Evolutionary conservation across 2,797 vertebrate species (phyloP).

Genomic region (Alcedo atthis): DNA sequence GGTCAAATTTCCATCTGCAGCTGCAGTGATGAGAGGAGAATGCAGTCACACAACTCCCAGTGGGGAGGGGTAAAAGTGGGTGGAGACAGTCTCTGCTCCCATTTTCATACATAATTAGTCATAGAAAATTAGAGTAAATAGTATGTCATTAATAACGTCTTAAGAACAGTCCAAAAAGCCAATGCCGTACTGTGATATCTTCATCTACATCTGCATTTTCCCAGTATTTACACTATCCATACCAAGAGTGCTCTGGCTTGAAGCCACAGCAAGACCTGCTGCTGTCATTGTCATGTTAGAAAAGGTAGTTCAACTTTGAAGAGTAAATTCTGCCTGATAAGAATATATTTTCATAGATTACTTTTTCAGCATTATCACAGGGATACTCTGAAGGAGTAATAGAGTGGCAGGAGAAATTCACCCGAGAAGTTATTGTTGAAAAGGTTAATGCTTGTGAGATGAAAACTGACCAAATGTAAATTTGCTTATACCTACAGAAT

Average conservation of each 20-base stretch:
- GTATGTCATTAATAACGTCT: not conserved
- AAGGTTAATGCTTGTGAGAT: not conserved
- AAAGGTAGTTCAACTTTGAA: not conserved
- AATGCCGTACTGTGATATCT: not conserved
- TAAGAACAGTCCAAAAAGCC: not conserved
- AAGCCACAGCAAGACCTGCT: not conserved
- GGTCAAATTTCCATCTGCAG: not conserved
- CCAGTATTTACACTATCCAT: not conserved
- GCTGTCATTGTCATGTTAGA: not conserved
- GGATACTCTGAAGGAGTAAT: not conserved
- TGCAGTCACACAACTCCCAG: not conserved
- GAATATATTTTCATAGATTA: not conserved
- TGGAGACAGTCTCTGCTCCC: not conserved
- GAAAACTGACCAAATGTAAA: not conserved
- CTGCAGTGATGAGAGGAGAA: not conserved
- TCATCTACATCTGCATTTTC: not conserved
- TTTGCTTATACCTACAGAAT: not conserved
- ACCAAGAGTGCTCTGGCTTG: not conserved
- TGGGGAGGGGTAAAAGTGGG: rapidly evolving
- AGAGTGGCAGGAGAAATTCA: not conserved
- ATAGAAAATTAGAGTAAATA: not conserved
- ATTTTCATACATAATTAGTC: not conserved
- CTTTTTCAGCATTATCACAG: not conserved
- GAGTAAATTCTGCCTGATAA: not conserved
- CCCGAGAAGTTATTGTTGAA: not conserved